A percentile compares a stretch with the other conserved stretches of the same genome.
Conservation (phyloP, 53 echinoderm and acorn worm genomes). For the Patiria pectinifera region DNA sequence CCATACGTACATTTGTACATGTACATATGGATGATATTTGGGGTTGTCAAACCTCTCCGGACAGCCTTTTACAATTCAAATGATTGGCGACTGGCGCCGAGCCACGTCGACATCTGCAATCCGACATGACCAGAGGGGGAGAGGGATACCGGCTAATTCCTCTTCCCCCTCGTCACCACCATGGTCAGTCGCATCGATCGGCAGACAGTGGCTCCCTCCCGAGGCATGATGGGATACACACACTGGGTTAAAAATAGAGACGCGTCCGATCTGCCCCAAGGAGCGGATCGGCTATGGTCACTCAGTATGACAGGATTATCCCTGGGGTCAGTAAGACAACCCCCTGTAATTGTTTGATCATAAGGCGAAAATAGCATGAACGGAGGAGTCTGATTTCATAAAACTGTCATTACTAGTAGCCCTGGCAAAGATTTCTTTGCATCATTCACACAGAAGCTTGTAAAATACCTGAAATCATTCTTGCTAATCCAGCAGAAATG, state of each 20-base stretch:
- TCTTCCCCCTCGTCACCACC: neutral
- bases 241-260: neutral
- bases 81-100: neutral
- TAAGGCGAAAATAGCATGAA: neutral
- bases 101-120: neutral
- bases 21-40: neutral
- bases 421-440: too few species aligned
- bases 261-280: slow-evolving; percentile 16
- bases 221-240: neutral
- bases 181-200: slow-evolving; percentile 41
- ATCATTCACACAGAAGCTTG: too few species aligned
- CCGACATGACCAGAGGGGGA: neutral
- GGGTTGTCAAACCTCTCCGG: neutral
- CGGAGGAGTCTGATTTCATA: neutral
- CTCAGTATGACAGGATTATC: neutral
- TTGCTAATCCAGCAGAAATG: too few species aligned
- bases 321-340: neutral
- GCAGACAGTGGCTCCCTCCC: slow-evolving; percentile 21
- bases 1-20: neutral
- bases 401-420: neutral
- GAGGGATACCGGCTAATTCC: slow-evolving; percentile 43
- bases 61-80: neutral
- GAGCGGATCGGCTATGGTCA: slow-evolving; percentile 30
- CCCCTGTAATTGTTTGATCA: slow-evolving; percentile 6
- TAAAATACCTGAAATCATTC: too few species aligned